Percentiles rank a stretch among this genome's conserved stretches.
Conservation (phyloP, 2,797 vertebrate genomes). For the Sebastes flavidus region DNA sequence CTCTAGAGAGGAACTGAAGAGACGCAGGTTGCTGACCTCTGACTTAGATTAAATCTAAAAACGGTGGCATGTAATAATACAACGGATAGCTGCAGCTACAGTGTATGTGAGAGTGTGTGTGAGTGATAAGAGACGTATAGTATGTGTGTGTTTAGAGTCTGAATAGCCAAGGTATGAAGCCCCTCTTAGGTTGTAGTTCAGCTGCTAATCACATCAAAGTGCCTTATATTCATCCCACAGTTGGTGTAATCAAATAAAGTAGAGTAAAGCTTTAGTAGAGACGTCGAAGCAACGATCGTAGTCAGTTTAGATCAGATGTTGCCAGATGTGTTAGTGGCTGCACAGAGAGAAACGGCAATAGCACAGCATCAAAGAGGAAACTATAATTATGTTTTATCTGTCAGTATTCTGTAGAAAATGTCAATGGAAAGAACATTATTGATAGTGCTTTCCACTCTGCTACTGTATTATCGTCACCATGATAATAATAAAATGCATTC, state of each 20-base stretch:
- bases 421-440: constrained; percentile 13
- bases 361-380: constrained; percentile 33
- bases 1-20: too few relatives aligned
- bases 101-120: constrained; percentile 3
- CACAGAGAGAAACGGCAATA: constrained; percentile 31
- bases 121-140: background rate
- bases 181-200: constrained; percentile 58
- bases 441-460: constrained; percentile 33
- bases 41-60: constrained; percentile 6
- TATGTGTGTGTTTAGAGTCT: constrained; percentile 5
- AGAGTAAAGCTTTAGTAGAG: constrained; percentile 49
- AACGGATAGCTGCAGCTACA: constrained; percentile 27
- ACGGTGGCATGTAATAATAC: constrained; percentile 47
- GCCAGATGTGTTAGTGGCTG: constrained; percentile 21
- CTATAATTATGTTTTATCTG: constrained; percentile 19
- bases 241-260: constrained; percentile 43
- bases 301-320: constrained; percentile 25
- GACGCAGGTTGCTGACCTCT: too few relatives aligned
- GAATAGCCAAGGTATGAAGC: constrained; percentile 40
- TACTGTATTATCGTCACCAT: constrained; percentile 40
- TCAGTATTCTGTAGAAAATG: constrained; percentile 51
- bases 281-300: constrained; percentile 28
- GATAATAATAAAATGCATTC: constrained; percentile 27
- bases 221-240: constrained; percentile 72
- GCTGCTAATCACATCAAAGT: constrained; percentile 77